Percentiles rank a stretch among this genome's conserved stretches.
phyloP scores from a whole-genome alignment of 2,888 invertebrate genomes.

The Cerastoderma edule region DNA sequence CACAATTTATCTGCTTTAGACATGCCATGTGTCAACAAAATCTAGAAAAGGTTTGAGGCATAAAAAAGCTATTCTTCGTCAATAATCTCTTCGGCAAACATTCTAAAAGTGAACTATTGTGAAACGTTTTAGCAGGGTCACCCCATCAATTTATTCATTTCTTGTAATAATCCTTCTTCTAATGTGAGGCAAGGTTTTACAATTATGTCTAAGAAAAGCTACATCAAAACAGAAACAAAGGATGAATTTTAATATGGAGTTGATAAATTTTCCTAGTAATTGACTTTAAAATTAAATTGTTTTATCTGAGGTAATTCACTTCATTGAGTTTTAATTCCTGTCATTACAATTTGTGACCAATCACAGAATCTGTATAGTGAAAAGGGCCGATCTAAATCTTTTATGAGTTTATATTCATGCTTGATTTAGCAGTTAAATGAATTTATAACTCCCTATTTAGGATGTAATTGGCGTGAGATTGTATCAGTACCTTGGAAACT shows the following conservation, averaged over 20 bases:
- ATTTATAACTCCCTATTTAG: conserved; percentile 4
- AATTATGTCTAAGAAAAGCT: too few species aligned
- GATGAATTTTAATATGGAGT: too few species aligned
- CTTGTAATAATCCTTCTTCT: too few species aligned
- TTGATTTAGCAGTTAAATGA: conserved; percentile 2
- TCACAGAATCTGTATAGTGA: too few species aligned
- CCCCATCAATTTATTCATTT: conserved; percentile 3
- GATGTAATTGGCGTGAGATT: conserved; percentile 17
- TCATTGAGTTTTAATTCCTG: too few species aligned
- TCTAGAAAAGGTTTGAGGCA: neutral
- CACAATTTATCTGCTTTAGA: neutral
- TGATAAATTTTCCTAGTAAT: too few species aligned
- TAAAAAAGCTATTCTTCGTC: conserved; percentile 1
- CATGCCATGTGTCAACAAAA: neutral
- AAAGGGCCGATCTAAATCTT: conserved; percentile 3
- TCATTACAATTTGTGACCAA: too few species aligned
- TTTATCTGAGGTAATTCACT: too few species aligned
- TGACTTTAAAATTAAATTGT: too few species aligned
- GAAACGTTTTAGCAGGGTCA: neutral
- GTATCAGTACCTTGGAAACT: conserved; percentile 4
- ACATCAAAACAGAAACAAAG: too few species aligned
- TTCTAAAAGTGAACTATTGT: neutral
- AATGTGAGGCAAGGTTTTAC: too few species aligned
- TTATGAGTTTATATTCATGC: neutral
- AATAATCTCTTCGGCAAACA: conserved; percentile 2